Evolutionary conservation across 2,888 invertebrate genomes (phyloP), one percentile per base, ranked within the genome.

Genomic region (Agonopterix heracliana): DNA sequence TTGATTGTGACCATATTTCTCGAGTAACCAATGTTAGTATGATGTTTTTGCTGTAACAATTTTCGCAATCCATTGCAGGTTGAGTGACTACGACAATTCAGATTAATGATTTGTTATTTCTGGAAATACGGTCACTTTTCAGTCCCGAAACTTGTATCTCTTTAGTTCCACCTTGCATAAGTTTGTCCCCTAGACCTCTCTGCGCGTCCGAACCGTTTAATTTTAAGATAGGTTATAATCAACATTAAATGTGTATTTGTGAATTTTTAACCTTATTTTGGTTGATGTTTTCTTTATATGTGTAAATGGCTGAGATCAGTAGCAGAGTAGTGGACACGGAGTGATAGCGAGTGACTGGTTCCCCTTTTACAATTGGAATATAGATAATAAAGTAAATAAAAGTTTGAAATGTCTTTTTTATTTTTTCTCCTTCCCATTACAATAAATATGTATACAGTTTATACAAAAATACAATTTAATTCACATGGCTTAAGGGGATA

Each of bases 241-340:
- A 82, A 83, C 85, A 86, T 85, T 81, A 83, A 86, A 86, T 84
- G 86, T 88, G 88, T 88, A 88, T 80, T 86, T 88, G 88, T 88
- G 87, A 85, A 85, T 87, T 85, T 75, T 74, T 76, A 80, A 81
- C 78, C 74, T 80, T 74, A 80, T 81, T 86, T 86, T 75, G 83
- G 83, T 86, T 85, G 79, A 82, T 75, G 79, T 85, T 87, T 81
- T 78, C 84, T 85, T 86, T 75, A 79, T 77, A 79, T 76, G 86
- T 85, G 85, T 85, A 87, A 81, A 88, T 87, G 87, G 78, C 73
- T 75, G 81, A 84, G 78, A 81, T 81, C 75, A 78, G 81, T 85
- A 84, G 86, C 64, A 66, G 71, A 61, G 82, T 84, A 85, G 85
- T 78, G 75, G 76, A 78, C 81, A 81, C 80, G 78, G 82, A 80